Evolutionary conservation across 2,797 vertebrate genomes (phyloP).

Genomic region (Muscicapa striata): DNA sequence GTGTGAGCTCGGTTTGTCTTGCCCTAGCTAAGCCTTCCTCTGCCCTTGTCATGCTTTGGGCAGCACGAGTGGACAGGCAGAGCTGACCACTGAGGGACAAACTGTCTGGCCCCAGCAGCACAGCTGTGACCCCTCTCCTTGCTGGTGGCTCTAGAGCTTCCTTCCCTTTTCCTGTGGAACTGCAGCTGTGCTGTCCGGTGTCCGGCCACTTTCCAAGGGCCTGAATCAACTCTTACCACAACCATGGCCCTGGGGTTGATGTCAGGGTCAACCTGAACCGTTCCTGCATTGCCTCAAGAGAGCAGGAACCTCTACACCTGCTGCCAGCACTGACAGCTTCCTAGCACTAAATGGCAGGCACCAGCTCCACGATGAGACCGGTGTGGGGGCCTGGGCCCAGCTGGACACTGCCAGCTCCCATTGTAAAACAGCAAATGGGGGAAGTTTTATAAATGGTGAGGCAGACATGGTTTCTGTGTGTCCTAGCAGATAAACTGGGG

Average conservation of each 20-base stretch:
- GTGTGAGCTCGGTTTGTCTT: slow-evolving; percentile 27
- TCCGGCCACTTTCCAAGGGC: not conserved
- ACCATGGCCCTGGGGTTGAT: not conserved
- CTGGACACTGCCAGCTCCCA: slow-evolving; percentile 2
- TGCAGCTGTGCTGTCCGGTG: not conserved
- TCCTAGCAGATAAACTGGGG: not conserved
- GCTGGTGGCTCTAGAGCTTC: not conserved
- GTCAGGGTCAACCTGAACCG: not conserved
- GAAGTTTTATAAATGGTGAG: slow-evolving; percentile 61
- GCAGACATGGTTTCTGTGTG: not conserved
- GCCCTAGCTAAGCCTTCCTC: not conserved
- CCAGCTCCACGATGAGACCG: not conserved
- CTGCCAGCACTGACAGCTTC: not conserved
- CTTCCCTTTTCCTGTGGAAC: slow-evolving; percentile 22
- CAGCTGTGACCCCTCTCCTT: not conserved
- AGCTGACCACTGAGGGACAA: not conserved
- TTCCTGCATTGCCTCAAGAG: not conserved
- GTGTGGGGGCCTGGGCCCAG: not conserved
- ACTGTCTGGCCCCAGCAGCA: not conserved
- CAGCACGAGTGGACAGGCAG: not conserved
- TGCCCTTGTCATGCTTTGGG: not conserved
- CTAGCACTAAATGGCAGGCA: not conserved
- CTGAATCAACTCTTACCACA: slow-evolving; percentile 16
- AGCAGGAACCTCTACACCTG: not conserved
- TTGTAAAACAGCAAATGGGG: slow-evolving; percentile 10